These are phyloP conservation scores for Amphimallon solstitiale DNA, from an alignment of 2,888 invertebrate species.

Conservation along the genomic window DNA sequence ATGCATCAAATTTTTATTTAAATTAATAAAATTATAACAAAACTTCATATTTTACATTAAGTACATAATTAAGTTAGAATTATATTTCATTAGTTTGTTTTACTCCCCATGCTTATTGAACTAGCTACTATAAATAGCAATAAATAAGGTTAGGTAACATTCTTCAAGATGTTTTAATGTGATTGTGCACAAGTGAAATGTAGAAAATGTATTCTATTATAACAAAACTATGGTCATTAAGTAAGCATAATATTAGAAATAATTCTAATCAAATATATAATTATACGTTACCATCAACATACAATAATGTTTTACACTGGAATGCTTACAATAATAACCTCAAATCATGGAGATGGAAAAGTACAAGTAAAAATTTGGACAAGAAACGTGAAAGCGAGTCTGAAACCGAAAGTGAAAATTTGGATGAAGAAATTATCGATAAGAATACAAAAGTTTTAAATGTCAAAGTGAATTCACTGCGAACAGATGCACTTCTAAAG, in stretches of 20 bases:
- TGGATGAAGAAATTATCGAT: conserved; percentile 63
- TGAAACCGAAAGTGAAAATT: conserved; percentile 67
- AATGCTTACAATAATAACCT: conserved; percentile 19
- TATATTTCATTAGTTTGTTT: no score
- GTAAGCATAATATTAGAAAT: not conserved
- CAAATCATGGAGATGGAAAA: conserved; percentile 46
- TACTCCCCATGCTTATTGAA: no score
- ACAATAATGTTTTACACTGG: not conserved
- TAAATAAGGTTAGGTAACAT: not conserved
- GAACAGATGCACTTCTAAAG: conserved; percentile 78
- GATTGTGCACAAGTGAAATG: not conserved
- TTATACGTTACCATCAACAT: not conserved
- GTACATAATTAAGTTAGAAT: not conserved
- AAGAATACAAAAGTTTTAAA: conserved; percentile 74
- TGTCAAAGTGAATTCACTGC: conserved; percentile 72
- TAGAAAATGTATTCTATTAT: conserved; percentile 12
- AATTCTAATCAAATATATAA: not conserved
- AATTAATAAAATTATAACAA: no score
- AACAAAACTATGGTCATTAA: not conserved
- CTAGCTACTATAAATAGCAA: not conserved
- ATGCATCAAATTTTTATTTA: no score
- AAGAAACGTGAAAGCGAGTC: conserved; percentile 57
- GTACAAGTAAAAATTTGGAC: conserved; percentile 49
- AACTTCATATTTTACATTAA: no score
- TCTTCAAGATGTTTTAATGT: not conserved